Evolutionary conservation across 2,113 vertebrate species (phyloP), one percentile per base, ranked within the genome.

Genomic region (Todiramphus saurophagus): DNA sequence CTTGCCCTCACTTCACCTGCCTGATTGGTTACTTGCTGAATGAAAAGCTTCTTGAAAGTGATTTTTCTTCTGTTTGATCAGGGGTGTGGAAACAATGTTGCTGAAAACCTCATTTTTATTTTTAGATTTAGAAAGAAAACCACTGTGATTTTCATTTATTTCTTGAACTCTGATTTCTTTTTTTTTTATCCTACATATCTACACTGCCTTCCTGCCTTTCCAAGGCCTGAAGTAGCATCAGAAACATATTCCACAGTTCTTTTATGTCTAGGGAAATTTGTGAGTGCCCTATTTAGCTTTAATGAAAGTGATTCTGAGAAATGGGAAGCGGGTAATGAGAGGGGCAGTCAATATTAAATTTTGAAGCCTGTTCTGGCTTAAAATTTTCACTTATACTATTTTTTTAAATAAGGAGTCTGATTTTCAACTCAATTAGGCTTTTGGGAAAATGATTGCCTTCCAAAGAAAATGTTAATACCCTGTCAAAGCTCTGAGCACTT

Each of bases 391-490:
- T 93, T 84, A 66, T 0, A 69, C 37, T 60, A n/a, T 64, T 93
- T 95, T 94, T 94, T 96, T 4, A 78, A 92, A 78, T 66, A 87
- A 93, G 31, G 62, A 94, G 35, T 72, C 75, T 80, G 83, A 90
- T 89, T 96, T 96, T 96, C 75, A 83, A 81, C 88, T 94, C 85
- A 90, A n/a, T 95, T 95, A 93, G 69, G 53, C 90, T 93, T 96
- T 96, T 70, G 94, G 93, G 96, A 95, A 92, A 96, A 96, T 89
- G 28, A 64, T 92, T 90, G 93, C 79, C 58, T 96, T 97, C 96
- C 96, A 96, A 95, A 92, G 96, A 96, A 97, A 97, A 96, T 68
- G 83, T 96, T 96, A 92, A 93, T 96, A 72, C 73, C 53, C 86
- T 92, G 83, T 97, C 90, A 94, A 94, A 92, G 53, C 80, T 87